Evolutionary conservation across 2,888 invertebrate species (phyloP).

Genomic region (Drosophila prostipennis): DNA sequence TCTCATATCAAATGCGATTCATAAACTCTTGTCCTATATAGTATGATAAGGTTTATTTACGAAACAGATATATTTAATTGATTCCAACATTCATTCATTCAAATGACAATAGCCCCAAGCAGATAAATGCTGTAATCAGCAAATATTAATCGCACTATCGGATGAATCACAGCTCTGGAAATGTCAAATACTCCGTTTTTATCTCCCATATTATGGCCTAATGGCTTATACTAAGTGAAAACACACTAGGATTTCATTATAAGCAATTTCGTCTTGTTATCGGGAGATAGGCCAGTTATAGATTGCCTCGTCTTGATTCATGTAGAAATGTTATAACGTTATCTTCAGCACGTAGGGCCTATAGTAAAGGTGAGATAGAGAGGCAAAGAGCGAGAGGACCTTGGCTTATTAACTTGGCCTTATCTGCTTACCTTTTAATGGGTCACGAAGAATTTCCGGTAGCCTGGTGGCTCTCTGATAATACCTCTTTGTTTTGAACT

Average conservation of each 20-base stretch:
- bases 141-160: neutral
- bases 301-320: conserved; percentile 49
- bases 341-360: conserved; percentile 47
- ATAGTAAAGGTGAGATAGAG: conserved; percentile 13
- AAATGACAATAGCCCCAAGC: conserved; percentile 1
- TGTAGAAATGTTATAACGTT: conserved; percentile 29
- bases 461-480: conserved; percentile 16
- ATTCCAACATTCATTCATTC: conserved; percentile 10
- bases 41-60: neutral
- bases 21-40: neutral
- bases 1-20: neutral
- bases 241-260: conserved; percentile 7
- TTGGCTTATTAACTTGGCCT: conserved; percentile 40
- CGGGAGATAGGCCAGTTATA: conserved; percentile 41
- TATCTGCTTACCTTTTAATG: conserved; percentile 42
- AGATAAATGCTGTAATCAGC: conserved; percentile 7
- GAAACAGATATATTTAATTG: conserved; percentile 7
- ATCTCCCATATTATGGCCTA: conserved; percentile 9
- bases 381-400: conserved; percentile 17
- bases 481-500: neutral
- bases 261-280: conserved; percentile 13
- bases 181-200: neutral
- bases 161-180: conserved; percentile 16
- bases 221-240: conserved; percentile 16
- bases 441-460: conserved; percentile 54